Evolutionary conservation across 2,888 invertebrate genomes (phyloP), one percentile per base, ranked within the genome.

Genomic region (Pachymerium ferrugineum): DNA sequence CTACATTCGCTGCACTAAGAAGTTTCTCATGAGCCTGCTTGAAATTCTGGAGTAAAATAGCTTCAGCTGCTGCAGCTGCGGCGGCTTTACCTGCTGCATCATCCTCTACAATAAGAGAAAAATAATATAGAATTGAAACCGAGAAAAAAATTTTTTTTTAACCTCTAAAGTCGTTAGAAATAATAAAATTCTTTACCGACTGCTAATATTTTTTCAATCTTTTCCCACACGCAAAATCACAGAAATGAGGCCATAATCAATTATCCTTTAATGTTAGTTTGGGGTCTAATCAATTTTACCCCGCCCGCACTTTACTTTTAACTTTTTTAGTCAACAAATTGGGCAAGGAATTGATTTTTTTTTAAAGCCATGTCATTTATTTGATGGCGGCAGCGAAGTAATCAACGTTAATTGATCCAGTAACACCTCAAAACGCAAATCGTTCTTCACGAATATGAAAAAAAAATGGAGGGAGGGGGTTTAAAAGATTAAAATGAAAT

Each of bases 21-120:
- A 70, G 35, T 33, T 30, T 22, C 22, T 70, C 70, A 16, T 30
- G 22, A 14, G 29, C 70, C n/a, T 16, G 29, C 31, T 70, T 30
- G 22, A 70, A 70, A 30, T 30, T 70, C 33, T 70, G 31, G 6
- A 70, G 31, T 30, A 70, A 70, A 70, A 30, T 25, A 1, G 35
- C 22, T 14, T 70, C 33, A 33, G 30, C 70, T 68, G 68, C 68
- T 25, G 28, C 28, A 5, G 29, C 30, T 28, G 28, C 29, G 30
- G 68, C 68, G 6, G 30, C 30, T 68, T 29, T 68, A 14, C 10
- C 28, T 28, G 68, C 35, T 35, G 14, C 2, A 3, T 68, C 22
- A 68, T 30, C 68, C 30, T 28, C 29, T 68, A 28, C 47, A 16
- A 8, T 16, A 47, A 47, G 22, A 47, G 16, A 16, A 38, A 33